Conservation (phyloP, 2,888 invertebrate genomes). For the Nemoura dubitans region DNA sequence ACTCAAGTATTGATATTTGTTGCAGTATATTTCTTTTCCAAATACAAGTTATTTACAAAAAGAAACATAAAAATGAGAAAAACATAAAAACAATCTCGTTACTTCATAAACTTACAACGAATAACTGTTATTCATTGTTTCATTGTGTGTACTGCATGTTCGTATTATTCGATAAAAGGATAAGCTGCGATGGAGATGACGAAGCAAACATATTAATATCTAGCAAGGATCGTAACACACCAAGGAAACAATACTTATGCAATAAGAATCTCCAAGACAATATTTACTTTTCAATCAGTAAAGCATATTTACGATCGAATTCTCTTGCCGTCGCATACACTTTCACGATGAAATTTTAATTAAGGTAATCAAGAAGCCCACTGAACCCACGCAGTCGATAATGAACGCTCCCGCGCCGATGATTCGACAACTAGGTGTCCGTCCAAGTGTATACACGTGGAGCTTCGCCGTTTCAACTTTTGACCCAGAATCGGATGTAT, state of each 20-base stretch:
- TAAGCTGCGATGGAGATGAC: background rate
- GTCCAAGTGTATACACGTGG: background rate
- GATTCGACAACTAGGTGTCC: background rate
- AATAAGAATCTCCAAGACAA: background rate
- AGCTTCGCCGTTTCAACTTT: conserved; percentile 30
- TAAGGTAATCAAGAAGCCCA: background rate
- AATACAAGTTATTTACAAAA: too few species aligned
- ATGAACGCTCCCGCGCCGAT: background rate
- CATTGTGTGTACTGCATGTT: background rate
- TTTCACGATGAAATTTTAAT: background rate
- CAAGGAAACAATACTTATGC: background rate
- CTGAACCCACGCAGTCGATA: background rate
- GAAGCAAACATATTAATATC: background rate
- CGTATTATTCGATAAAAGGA: background rate
- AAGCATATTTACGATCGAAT: background rate
- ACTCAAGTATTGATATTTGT: too few species aligned
- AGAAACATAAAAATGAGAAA: too few species aligned
- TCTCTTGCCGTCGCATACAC: background rate
- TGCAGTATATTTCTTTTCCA: too few species aligned
- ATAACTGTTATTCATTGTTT: background rate
- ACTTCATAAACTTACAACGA: too few species aligned
- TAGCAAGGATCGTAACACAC: background rate
- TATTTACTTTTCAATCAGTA: background rate
- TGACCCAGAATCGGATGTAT: conserved; percentile 32
- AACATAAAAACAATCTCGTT: too few species aligned